Conservation (phyloP, 2,888 invertebrate genomes). For the Pandemis heparana region DNA sequence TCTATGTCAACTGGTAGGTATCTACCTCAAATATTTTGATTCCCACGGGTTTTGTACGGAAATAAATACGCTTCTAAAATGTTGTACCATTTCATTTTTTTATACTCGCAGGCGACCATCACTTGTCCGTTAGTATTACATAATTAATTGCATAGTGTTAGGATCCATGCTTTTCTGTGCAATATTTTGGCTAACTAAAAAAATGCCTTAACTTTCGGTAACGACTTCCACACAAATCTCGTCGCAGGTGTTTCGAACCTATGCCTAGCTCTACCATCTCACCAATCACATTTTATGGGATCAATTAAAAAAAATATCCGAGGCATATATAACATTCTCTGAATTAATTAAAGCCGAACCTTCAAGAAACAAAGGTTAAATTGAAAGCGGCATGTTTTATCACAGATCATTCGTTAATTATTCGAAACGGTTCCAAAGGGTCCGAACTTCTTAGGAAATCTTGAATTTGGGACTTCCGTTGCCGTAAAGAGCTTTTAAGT, state of each 20-base stretch:
- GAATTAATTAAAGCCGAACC: slow-evolving; percentile 30
- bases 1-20: too few relatives aligned
- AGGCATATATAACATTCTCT: slow-evolving; percentile 18
- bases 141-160: too few relatives aligned
- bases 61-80: too few relatives aligned
- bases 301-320: neutral
- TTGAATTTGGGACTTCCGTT: slow-evolving; percentile 32
- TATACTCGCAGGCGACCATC: too few relatives aligned
- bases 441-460: slow-evolving; percentile 32
- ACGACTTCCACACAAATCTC: neutral
- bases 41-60: too few relatives aligned
- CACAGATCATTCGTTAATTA: slow-evolving; percentile 39
- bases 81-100: too few relatives aligned
- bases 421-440: slow-evolving; percentile 35
- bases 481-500: slow-evolving; percentile 34
- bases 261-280: neutral
- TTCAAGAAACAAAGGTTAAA: slow-evolving; percentile 36
- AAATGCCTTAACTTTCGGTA: too few relatives aligned
- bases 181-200: too few relatives aligned
- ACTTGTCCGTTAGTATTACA: too few relatives aligned
- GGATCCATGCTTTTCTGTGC: too few relatives aligned
- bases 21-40: too few relatives aligned
- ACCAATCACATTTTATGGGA: neutral
- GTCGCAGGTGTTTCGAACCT: too few relatives aligned
- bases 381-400: slow-evolving; percentile 35